Base-by-base conservation (phyloP, 2,113 vertebrate genomes). In the Gracilinanus agilis region DNA sequence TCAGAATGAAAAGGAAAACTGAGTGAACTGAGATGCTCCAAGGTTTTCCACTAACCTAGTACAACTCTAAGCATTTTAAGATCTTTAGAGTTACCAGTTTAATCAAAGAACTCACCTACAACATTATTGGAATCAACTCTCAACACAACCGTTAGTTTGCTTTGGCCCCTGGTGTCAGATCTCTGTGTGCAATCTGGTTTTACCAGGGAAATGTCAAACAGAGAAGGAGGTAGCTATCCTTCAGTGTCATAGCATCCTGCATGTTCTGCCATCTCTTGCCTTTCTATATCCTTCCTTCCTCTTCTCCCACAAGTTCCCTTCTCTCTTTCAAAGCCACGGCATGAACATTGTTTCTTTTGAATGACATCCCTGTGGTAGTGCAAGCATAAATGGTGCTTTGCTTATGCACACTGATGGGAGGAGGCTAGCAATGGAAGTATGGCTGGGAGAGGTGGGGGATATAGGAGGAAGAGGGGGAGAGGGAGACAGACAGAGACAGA, bases 271-370 rank as follows among this genome's bases (percentile, higher is more conserved):
- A 83, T 83, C 67, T 40, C 67, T 83, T 40, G n/a, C 19, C n/a
- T 83, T 40, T 83, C 67, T 83, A 83, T 83, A 83, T 83, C 67
- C 67, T 83, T 83, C n/a, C 67, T 83, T 83, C 67, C n/a, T 83
- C 67, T 40, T 83, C 67, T 83, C 67, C 58, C n/a, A 40, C 67
- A 83, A 83, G 67, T 83, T 40, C 67, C 67, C 67, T 83, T 83
- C 67, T n/a, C 19, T 83, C 67, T 83, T 83, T 83, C 67, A 83
- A 23, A 83, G n/a, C 8, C 19, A 83, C 40, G 19, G 16, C 23
- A 83, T 83, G n/a, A 83, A 19, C 67, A 83, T 83, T 40, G n/a
- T 83, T 83, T 83, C 67, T 13, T 83, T 40, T 83, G 67, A 83
- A 83, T 83, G 19, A 83, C 40, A 40, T 83, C 67, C 67, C n/a